These are phyloP conservation scores for Leptopilina syphax DNA, from an alignment of 2,888 invertebrate genomes.

Conservation along the genomic window DNA sequence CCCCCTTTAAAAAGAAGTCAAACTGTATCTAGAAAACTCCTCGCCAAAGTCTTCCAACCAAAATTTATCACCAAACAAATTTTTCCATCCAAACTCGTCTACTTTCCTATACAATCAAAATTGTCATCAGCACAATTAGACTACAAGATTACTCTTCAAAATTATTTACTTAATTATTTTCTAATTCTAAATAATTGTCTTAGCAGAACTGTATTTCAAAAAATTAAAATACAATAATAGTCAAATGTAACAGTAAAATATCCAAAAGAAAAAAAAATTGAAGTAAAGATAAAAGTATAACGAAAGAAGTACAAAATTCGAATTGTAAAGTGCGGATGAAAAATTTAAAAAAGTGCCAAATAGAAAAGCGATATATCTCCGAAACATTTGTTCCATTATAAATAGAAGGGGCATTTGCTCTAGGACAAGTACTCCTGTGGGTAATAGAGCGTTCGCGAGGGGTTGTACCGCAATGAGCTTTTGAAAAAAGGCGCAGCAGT, in stretches of 20 bases:
- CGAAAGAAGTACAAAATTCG: slow-evolving; percentile 1
- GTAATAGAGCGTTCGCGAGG: slow-evolving; percentile 51
- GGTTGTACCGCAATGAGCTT: slow-evolving; percentile 50
- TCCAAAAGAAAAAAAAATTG: no score
- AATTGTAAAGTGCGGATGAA: not conserved
- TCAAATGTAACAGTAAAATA: no score
- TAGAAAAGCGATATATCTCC: slow-evolving; percentile 50
- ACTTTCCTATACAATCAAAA: no score
- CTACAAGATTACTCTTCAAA: no score
- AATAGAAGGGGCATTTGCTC: slow-evolving; percentile 36
- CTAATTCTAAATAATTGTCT: no score
- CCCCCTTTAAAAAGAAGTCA: slow-evolving; percentile 62
- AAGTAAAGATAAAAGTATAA: no score
- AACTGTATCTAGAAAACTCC: slow-evolving; percentile 50
- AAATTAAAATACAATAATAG: no score
- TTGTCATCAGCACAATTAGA: no score
- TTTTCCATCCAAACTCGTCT: no score
- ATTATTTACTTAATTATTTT: no score
- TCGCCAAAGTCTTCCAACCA: slow-evolving; percentile 36
- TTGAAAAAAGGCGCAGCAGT: slow-evolving; percentile 39
- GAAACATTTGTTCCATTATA: slow-evolving; percentile 62
- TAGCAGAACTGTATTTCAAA: no score
- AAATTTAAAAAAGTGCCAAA: not conserved
- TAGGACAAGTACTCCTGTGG: slow-evolving; percentile 52
- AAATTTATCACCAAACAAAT: no score